Conservation (phyloP, 2,888 invertebrate genomes). For the Cheiracanthium punctorium region DNA sequence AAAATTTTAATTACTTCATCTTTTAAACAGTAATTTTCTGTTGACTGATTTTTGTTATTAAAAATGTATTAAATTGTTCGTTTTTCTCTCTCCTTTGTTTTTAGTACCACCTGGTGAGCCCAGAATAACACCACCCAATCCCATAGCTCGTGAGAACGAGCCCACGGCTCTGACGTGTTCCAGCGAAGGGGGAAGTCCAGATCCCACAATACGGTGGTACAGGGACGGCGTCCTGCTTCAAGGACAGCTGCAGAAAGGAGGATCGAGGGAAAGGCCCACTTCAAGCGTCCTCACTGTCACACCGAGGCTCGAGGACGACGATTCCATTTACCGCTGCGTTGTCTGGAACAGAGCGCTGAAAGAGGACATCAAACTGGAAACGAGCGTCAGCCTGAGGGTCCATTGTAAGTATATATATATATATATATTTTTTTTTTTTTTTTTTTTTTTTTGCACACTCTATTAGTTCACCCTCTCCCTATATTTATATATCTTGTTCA, state of each 20-base stretch:
- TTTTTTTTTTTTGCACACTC: no score
- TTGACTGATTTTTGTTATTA: no score
- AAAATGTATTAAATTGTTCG: no score
- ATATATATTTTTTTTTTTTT: no score
- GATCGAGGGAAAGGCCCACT: conserved; percentile 85
- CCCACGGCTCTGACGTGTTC: conserved; percentile 79
- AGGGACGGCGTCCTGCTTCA: conserved; percentile 87
- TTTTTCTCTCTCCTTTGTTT: conserved; percentile 6
- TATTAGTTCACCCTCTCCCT: no score
- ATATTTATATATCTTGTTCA: no score
- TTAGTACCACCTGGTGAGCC: conserved; percentile 87
- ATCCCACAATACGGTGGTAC: conserved; percentile 87
- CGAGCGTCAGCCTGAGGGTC: conserved; percentile 87
- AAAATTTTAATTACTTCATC: no score
- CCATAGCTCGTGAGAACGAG: conserved; percentile 84
- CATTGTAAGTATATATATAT: conserved; percentile 85
- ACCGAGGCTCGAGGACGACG: conserved; percentile 89
- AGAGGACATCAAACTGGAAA: conserved; percentile 86
- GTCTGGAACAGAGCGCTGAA: conserved; percentile 93
- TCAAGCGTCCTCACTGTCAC: conserved; percentile 85
- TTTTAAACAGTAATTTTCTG: no score
- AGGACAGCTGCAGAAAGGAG: conserved; percentile 82
- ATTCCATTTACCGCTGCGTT: conserved; percentile 87
- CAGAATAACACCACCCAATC: conserved; percentile 84
- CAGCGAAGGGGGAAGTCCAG: conserved; percentile 91